Conservation (phyloP, 2,113 vertebrate genomes). For the Brevimyrus niger region DNA sequence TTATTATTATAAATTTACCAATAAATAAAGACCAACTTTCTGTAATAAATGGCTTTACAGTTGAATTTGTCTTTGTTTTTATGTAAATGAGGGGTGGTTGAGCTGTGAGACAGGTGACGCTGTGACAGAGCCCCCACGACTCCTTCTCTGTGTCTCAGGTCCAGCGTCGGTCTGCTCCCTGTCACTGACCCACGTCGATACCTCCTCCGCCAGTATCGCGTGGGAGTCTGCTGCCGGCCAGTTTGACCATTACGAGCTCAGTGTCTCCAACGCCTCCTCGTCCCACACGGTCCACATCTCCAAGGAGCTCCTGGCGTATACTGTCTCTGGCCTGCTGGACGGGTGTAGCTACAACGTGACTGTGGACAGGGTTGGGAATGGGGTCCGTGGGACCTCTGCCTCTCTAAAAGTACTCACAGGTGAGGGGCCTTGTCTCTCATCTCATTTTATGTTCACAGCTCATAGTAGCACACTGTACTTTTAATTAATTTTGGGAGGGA, state of each 20-base stretch:
- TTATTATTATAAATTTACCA: background rate
- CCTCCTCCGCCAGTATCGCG: slow-evolving; percentile 59
- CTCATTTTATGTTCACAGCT: background rate
- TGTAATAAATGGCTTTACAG: background rate
- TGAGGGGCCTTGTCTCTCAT: slow-evolving; percentile 34
- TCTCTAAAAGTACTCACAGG: slow-evolving; percentile 59
- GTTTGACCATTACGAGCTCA: slow-evolving; percentile 72
- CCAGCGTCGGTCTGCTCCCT: slow-evolving; percentile 65
- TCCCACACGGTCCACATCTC: slow-evolving; percentile 47
- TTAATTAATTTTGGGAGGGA: background rate
- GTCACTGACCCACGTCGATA: slow-evolving; percentile 52
- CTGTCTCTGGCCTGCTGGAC: slow-evolving; percentile 53
- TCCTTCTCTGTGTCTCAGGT: slow-evolving; percentile 43
- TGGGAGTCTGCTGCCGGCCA: slow-evolving; percentile 61
- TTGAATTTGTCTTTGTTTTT: background rate
- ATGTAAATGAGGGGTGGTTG: background rate
- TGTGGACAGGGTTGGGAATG: slow-evolving; percentile 57
- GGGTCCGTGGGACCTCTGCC: slow-evolving; percentile 47
- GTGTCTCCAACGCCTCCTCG: slow-evolving; percentile 56
- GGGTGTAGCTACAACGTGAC: slow-evolving; percentile 70
- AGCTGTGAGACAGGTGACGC: background rate
- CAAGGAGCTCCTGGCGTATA: slow-evolving; percentile 44
- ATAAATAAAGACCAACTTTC: background rate
- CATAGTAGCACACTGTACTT: background rate
- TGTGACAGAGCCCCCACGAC: background rate